Evolutionary conservation across 2,797 vertebrate species (phyloP), one percentile per base, ranked within the genome.

Genomic region (Cynopterus sphinx): DNA sequence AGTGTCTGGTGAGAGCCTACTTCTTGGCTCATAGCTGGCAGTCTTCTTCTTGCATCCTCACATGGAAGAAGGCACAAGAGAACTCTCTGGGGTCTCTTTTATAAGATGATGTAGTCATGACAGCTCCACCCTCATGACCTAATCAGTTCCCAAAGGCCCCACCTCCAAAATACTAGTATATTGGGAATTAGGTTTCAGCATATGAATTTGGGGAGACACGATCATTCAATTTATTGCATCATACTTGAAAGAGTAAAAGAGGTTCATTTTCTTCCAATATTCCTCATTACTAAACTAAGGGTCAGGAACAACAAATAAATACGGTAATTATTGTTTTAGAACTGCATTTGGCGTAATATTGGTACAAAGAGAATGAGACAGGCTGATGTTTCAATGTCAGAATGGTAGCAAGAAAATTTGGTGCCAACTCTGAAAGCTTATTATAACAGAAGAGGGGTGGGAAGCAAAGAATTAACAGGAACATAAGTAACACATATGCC

Each of bases 381-480:
- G 33, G 31, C 53, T 53, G n/a, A 83, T 13, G 21, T 75, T 92
- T 90, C 61, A 87, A 26, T 61, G 26, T 59, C 46, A 90, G 75
- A 87, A 93, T 26, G 24, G 51, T 68, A 74, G 33, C 53, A 65
- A 87, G 61, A 95, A 79, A 77, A 57, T 39, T 57, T 13, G 31
- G 19, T 77, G 67, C 28, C 73, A 95, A 90, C 61, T 51, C 55
- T 43, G 39, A 77, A 90, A 77, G 22, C 43, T 75, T 86, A 77
- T 93, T 93, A 77, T 67, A 74, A 65, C 79, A 84, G 51, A 94
- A 89, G 79, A 28, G 8, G n/a, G 36, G 12, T 65, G 53, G 73
- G 59, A 77, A 93, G 46, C 65, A 93, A 90, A 73, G 67, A 89
- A 86, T 53, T n/a, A 93, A 78, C 79, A 93, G 59, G 46, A 94